Evolutionary conservation across 2,797 vertebrate species (phyloP).

Genomic region (Apodemus agrarius): DNA sequence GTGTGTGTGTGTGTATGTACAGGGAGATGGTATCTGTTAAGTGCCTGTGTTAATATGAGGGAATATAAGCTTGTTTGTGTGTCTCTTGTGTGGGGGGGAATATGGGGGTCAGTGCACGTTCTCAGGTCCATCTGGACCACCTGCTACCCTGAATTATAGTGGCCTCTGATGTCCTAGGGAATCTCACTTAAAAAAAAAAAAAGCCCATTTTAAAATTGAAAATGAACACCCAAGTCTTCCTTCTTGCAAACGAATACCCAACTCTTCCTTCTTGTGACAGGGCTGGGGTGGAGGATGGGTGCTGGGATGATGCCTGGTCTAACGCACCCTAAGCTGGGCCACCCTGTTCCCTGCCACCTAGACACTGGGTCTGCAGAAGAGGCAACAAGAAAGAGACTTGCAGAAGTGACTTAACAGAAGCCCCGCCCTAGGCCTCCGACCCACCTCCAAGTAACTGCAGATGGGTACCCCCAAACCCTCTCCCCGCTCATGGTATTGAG

Average conservation of each 20-base stretch:
- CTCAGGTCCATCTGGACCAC: background rate
- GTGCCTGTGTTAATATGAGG: background rate
- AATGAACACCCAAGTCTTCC: background rate
- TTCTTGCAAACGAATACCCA: background rate
- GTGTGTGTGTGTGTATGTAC: too few species aligned
- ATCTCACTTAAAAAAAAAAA: background rate
- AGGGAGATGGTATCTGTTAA: background rate
- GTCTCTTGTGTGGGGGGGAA: background rate
- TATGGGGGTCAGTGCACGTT: background rate
- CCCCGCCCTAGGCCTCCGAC: background rate
- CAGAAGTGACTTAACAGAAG: background rate
- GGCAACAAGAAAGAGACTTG: too few species aligned
- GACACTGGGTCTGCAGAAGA: background rate
- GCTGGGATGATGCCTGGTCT: background rate
- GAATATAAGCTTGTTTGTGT: background rate
- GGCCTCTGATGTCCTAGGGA: background rate
- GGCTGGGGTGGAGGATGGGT: background rate
- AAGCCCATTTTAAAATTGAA: background rate
- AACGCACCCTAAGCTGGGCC: too few species aligned
- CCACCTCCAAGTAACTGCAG: background rate
- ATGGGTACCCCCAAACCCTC: background rate
- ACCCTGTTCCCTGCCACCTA: background rate
- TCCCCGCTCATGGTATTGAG: fast-evolving
- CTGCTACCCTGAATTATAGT: background rate
- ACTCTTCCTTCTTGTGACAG: background rate